Evolutionary conservation across 2,888 invertebrate species (phyloP).

Genomic region (Drosophila flavopinicola): DNA sequence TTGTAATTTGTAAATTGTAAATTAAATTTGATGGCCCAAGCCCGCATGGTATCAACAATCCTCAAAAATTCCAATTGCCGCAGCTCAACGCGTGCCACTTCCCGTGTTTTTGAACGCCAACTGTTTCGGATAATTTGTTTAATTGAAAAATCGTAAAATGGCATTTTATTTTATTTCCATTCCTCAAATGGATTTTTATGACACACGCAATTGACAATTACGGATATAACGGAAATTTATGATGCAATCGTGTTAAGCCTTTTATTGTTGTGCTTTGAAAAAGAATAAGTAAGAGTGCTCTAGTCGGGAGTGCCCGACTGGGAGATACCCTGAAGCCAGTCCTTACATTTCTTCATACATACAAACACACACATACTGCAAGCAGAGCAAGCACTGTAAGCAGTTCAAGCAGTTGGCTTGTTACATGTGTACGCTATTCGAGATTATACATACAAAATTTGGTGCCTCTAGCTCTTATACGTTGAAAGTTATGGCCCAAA

Average conservation of each 20-base stretch:
- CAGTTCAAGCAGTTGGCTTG: too few relatives aligned
- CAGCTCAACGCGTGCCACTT: constrained; percentile 51
- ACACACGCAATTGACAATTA: constrained; percentile 72
- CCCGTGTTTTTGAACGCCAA: constrained; percentile 44
- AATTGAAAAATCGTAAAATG: constrained; percentile 81
- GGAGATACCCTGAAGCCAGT: too few relatives aligned
- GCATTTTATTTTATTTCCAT: constrained; percentile 32
- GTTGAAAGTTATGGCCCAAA: too few relatives aligned
- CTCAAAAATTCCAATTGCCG: constrained; percentile 7
- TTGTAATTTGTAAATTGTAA: constrained; percentile 61
- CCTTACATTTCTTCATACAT: too few relatives aligned
- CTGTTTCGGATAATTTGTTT: constrained; percentile 72
- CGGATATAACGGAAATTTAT: constrained; percentile 66
- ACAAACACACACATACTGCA: too few relatives aligned
- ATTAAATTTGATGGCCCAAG: constrained; percentile 59
- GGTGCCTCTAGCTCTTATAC: too few relatives aligned
- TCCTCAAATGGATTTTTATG: constrained; percentile 75
- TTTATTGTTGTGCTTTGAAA: constrained; percentile 25
- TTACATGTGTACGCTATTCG: too few relatives aligned
- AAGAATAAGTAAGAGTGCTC: constrained; percentile 11
- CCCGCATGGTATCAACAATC: constrained; percentile 39
- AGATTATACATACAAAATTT: too few relatives aligned
- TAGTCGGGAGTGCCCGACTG: too few relatives aligned
- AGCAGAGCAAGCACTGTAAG: too few relatives aligned
- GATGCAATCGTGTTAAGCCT: constrained; percentile 53